These are phyloP conservation scores for Pluvianellus socialis DNA, from an alignment of 2,113 vertebrate species.

Conservation along the genomic window DNA sequence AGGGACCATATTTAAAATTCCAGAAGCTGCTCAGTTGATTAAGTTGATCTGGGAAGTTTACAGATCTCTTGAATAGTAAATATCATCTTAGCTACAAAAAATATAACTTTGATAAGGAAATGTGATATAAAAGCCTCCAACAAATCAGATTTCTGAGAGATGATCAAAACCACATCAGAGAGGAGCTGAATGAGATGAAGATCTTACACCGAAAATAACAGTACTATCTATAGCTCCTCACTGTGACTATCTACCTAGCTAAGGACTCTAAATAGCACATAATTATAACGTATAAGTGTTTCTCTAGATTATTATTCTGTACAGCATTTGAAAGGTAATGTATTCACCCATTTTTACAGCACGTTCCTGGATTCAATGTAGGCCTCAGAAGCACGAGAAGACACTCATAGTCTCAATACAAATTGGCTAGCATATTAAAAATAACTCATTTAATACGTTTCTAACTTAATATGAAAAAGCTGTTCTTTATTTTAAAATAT, in stretches of 20 bases:
- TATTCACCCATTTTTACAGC: not conserved
- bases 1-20: slow-evolving; percentile 32
- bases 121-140: not conserved
- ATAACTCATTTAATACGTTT: not conserved
- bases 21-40: not conserved
- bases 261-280: slow-evolving; percentile 5
- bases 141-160: not conserved
- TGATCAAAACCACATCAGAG: not conserved
- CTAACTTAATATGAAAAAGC: not conserved
- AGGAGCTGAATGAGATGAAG: not conserved
- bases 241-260: not conserved
- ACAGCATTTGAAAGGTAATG: not conserved
- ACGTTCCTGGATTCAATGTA: not conserved
- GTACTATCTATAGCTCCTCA: slow-evolving; percentile 9
- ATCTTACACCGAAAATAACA: slow-evolving; percentile 29
- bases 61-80: slow-evolving; percentile 26
- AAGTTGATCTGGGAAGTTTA: slow-evolving; percentile 31
- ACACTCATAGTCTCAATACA: not conserved
- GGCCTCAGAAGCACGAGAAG: not conserved
- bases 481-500: not conserved
- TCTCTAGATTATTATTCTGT: slow-evolving; percentile 25
- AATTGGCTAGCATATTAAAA: not conserved
- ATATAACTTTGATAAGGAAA: not conserved
- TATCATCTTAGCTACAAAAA: not conserved
- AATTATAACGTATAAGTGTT: not conserved